Percentiles rank a stretch among this genome's conserved stretches.
Evolutionary conservation across 2,113 vertebrate genomes (phyloP).

Genomic region (Calonectris borealis): DNA sequence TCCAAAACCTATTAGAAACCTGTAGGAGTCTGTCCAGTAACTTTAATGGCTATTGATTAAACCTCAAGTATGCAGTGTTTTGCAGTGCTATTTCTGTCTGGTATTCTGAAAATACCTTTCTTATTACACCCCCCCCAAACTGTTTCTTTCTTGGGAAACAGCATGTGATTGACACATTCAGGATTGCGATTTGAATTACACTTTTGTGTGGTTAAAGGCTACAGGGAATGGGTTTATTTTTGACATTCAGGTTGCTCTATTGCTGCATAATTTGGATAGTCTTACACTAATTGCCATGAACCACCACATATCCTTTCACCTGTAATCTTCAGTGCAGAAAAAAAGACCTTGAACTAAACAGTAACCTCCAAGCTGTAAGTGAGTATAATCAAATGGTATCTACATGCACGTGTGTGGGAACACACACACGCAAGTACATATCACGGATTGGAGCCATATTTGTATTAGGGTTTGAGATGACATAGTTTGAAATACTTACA

Average conservation of each 20-base stretch:
- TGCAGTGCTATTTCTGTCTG: neutral
- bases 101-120: neutral
- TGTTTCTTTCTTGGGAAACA: neutral
- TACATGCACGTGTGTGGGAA: accelerated
- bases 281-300: neutral
- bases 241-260: neutral
- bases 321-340: neutral
- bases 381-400: neutral
- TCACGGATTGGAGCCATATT: accelerated
- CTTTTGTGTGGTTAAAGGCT: neutral
- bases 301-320: neutral
- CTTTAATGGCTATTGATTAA: neutral
- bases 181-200: neutral
- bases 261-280: neutral
- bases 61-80: neutral
- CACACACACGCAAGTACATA: neutral
- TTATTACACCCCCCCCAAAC: neutral
- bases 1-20: neutral
- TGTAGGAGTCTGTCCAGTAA: neutral
- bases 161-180: neutral
- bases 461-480: neutral
- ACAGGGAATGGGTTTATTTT: neutral
- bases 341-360: neutral
- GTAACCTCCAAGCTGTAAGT: neutral
- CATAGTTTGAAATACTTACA: neutral